Percentiles rank a stretch among this genome's conserved stretches.
Evolutionary conservation across 2,888 invertebrate species (phyloP).

Genomic region (Dicranocentrus wangi): DNA sequence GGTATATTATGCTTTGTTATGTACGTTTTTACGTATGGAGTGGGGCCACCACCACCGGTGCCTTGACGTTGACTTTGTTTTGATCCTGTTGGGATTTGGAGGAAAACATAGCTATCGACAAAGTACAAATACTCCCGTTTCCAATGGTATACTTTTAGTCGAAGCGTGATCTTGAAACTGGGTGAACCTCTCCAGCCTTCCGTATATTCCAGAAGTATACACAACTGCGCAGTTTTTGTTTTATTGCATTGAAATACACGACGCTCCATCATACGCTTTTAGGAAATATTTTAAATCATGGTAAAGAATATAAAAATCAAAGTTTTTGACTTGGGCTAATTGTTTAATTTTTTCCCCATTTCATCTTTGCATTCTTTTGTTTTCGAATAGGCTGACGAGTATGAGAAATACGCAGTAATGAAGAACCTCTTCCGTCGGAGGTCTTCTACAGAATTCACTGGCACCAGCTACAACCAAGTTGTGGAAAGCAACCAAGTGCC

Average conservation of each 20-base stretch:
- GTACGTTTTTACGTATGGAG: no score
- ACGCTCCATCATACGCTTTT: no score
- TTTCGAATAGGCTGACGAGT: slow-evolving; percentile 58
- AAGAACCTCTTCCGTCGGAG: slow-evolving; percentile 49
- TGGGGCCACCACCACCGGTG: no score
- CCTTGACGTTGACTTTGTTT: no score
- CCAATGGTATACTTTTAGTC: background rate
- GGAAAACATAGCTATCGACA: background rate
- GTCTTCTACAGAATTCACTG: slow-evolving; percentile 54
- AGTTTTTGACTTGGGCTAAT: no score
- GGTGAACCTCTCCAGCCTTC: background rate
- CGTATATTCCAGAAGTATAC: background rate
- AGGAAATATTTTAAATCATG: no score
- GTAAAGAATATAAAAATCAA: no score
- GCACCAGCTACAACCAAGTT: slow-evolving; percentile 32
- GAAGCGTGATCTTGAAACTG: background rate
- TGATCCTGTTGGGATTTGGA: background rate
- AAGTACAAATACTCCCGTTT: background rate
- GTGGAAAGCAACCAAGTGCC: slow-evolving; percentile 32
- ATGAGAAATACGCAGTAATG: slow-evolving; percentile 55
- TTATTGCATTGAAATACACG: no score
- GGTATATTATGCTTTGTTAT: no score
- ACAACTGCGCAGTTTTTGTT: background rate
- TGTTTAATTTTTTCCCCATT: no score
- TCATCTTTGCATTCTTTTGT: no score